Conservation (phyloP, 2,113 vertebrate species). For the cattle (Bos taurus) region DNA sequence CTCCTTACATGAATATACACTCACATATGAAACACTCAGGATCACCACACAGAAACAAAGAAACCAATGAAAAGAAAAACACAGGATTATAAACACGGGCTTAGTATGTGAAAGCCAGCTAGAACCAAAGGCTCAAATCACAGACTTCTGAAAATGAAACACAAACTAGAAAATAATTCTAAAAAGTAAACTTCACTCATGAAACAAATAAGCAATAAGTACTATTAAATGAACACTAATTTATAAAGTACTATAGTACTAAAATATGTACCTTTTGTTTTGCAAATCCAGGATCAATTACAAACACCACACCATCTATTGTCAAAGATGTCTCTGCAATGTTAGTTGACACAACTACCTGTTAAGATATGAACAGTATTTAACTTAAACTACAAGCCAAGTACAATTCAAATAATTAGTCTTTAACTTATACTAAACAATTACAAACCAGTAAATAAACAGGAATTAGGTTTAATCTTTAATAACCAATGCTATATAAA, state of each 20-base stretch:
- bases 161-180: background rate
- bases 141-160: background rate
- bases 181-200: background rate
- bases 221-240: background rate
- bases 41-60: background rate
- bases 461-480: background rate
- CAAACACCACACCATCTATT: slow-evolving; percentile 97
- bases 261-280: slow-evolving; percentile 92
- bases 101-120: background rate
- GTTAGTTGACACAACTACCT: slow-evolving; percentile 98
- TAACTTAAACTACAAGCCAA: background rate
- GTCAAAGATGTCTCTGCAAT: slow-evolving; percentile 98
- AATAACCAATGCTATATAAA: background rate
- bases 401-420: background rate
- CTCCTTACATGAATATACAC: background rate
- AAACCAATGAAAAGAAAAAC: background rate
- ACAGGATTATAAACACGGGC: background rate
- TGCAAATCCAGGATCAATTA: slow-evolving; percentile 98
- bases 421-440: background rate
- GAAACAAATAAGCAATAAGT: background rate
- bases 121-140: background rate
- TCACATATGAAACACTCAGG: background rate
- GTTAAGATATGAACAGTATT: slow-evolving; percentile 29
- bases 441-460: background rate
- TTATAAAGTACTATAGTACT: background rate